These are phyloP conservation scores for Drosophila carrolli DNA, from an alignment of 1,140 invertebrate species.

Conservation along the genomic window DNA sequence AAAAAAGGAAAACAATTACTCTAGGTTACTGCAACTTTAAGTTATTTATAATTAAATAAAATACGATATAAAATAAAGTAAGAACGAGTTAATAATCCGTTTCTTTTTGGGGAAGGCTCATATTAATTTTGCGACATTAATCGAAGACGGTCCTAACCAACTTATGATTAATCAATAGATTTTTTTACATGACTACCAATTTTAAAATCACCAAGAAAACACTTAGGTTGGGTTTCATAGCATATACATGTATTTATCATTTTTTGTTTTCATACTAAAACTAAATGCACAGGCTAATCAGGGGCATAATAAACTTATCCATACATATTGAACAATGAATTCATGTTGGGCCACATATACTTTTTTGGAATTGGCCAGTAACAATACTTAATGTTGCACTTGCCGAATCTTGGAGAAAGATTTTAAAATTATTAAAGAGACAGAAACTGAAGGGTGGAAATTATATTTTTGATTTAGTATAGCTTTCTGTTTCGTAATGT, in stretches of 20 bases:
- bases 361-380: slow-evolving; percentile 33
- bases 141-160: too few relatives aligned
- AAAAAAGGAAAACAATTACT: slow-evolving; percentile 69
- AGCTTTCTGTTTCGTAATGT: slow-evolving; percentile 31
- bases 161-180: too few relatives aligned
- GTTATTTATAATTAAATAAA: slow-evolving; percentile 84
- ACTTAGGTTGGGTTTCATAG: slow-evolving; percentile 31
- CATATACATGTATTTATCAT: slow-evolving; percentile 51
- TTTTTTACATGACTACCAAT: too few relatives aligned
- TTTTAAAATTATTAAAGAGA: slow-evolving; percentile 24
- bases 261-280: slow-evolving; percentile 51
- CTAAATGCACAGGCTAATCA: slow-evolving; percentile 59
- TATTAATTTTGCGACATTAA: too few relatives aligned
- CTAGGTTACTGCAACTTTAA: slow-evolving; percentile 62
- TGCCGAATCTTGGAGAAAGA: slow-evolving; percentile 25
- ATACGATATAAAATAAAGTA: slow-evolving; percentile 73
- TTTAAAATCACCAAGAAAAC: background rate
- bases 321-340: slow-evolving; percentile 17
- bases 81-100: slow-evolving; percentile 11
- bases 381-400: slow-evolving; percentile 40
- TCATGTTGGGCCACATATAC: slow-evolving; percentile 13
- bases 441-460: slow-evolving; percentile 58
- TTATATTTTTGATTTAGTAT: slow-evolving; percentile 65
- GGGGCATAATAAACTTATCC: slow-evolving; percentile 49
- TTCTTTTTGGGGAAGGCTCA: background rate